Conservation (phyloP, 2,113 vertebrate genomes). For the Eolophus roseicapilla region DNA sequence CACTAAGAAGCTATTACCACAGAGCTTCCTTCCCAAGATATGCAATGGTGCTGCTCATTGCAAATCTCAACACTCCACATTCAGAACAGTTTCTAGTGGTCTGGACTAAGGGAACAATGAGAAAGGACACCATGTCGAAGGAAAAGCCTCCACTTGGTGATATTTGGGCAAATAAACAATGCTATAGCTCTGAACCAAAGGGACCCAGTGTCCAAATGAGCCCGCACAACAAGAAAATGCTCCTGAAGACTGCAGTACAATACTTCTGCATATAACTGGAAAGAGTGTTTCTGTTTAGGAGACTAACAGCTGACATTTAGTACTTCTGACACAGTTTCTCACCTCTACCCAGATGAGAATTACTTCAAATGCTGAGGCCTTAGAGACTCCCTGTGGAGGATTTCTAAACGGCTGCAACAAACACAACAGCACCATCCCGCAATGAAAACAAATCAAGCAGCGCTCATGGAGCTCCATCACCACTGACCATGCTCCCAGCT, state of each 20-base stretch:
- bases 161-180: neutral
- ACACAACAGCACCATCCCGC: neutral
- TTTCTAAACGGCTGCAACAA: rapidly evolving
- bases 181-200: neutral
- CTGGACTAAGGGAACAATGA: neutral
- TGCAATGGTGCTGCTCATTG: rapidly evolving
- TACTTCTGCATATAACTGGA: neutral
- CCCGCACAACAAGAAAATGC: neutral
- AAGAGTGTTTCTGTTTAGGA: neutral
- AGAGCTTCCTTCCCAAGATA: neutral
- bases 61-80: rapidly evolving
- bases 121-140: neutral
- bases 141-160: neutral
- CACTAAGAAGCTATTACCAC: rapidly evolving
- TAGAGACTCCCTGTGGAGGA: neutral
- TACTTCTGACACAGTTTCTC: neutral
- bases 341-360: neutral
- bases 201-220: neutral
- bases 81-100: neutral
- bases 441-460: neutral
- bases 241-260: neutral
- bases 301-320: neutral
- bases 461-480: neutral
- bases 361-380: neutral
- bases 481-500: rapidly evolving